These are phyloP conservation scores for Chelon auratus DNA, from an alignment of 2,797 vertebrate genomes.

Conservation along the genomic window DNA sequence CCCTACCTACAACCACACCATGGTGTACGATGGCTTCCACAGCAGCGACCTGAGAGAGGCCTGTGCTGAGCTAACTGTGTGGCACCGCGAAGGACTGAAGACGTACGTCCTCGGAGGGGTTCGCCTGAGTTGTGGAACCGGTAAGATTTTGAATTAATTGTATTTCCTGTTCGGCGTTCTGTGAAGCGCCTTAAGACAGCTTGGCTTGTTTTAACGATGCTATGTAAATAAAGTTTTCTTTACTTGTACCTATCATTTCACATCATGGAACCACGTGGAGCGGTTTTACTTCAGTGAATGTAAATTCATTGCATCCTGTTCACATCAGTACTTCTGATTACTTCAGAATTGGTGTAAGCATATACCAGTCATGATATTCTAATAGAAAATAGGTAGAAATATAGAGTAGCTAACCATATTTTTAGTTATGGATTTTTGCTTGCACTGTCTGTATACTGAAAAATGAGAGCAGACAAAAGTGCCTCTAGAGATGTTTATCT, in stretches of 20 bases:
- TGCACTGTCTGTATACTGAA: neutral
- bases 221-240: too few species aligned
- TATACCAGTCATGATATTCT: neutral
- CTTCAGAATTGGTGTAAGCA: neutral
- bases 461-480: neutral
- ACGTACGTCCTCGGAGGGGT: constrained; percentile 88
- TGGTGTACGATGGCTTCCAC: constrained; percentile 97
- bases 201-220: too few species aligned
- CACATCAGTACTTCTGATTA: neutral
- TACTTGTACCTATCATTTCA: neutral
- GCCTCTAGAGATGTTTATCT: neutral
- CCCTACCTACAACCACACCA: constrained; percentile 96
- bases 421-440: neutral
- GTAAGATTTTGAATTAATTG: constrained; percentile 71
- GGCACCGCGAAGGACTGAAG: constrained; percentile 84
- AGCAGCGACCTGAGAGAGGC: constrained; percentile 90
- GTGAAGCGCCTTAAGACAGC: too few species aligned
- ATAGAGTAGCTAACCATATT: neutral
- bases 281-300: neutral
- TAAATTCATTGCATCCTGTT: neutral
- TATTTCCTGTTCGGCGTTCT: too few species aligned
- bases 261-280: too few species aligned
- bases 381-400: neutral
- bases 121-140: constrained; percentile 92
- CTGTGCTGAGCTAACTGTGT: constrained; percentile 93